Evolutionary conservation across 2,888 invertebrate species (phyloP).

Genomic region (Caenorhabditis auriculariae): DNA sequence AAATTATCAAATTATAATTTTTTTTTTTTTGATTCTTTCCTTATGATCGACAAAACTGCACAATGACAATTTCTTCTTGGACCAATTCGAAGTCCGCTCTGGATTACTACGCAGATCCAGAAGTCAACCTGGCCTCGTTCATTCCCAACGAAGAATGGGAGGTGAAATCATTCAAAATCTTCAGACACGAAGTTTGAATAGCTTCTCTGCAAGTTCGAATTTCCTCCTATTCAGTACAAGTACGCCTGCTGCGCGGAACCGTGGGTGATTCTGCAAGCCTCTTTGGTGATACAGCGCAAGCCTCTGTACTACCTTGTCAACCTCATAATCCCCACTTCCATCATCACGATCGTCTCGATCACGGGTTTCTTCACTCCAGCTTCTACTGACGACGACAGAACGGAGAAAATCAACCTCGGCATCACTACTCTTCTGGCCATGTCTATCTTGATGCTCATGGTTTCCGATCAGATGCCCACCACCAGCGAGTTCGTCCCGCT

Average conservation of each 20-base stretch:
- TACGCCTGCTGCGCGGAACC: slow-evolving; percentile 59
- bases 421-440: slow-evolving; percentile 64
- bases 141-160: slow-evolving; percentile 63
- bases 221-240: slow-evolving; percentile 49
- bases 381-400: slow-evolving; percentile 63
- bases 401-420: slow-evolving; percentile 61
- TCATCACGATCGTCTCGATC: slow-evolving; percentile 65
- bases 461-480: slow-evolving; percentile 67
- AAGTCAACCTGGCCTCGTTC: slow-evolving; percentile 45
- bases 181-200: slow-evolving; percentile 54
- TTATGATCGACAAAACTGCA: slow-evolving; percentile 61
- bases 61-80: slow-evolving; percentile 60
- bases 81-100: slow-evolving; percentile 59
- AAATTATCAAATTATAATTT: not conserved
- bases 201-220: not conserved
- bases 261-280: slow-evolving; percentile 48
- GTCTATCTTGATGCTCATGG: slow-evolving; percentile 67
- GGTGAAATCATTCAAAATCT: slow-evolving; percentile 56
- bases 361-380: slow-evolving; percentile 66
- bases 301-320: slow-evolving; percentile 63
- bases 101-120: slow-evolving; percentile 58
- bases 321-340: slow-evolving; percentile 66
- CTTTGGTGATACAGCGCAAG: slow-evolving; percentile 53
- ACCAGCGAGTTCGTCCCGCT: slow-evolving; percentile 62
- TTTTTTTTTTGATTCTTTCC: slow-evolving; percentile 52